Conservation (phyloP, 2,113 vertebrate genomes). For the Caranx ignobilis region DNA sequence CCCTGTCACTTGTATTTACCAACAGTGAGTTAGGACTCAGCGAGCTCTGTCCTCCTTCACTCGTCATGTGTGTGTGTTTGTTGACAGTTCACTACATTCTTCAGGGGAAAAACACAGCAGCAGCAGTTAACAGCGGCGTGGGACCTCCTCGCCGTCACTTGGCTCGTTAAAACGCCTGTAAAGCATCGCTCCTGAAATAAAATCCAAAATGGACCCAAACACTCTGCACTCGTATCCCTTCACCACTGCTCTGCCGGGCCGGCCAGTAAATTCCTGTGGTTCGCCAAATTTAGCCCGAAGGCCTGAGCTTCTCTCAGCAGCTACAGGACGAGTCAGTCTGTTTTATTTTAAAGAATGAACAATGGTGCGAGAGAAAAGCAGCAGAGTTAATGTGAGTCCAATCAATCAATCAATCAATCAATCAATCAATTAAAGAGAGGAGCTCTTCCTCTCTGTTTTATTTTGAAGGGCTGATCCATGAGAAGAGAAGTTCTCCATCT, state of each 20-base stretch:
- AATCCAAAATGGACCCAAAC: slow-evolving; percentile 42
- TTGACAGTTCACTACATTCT: slow-evolving; percentile 3
- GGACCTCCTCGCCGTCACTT: slow-evolving; percentile 6
- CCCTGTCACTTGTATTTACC: too few relatives aligned
- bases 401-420: too few relatives aligned
- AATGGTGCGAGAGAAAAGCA: not conserved
- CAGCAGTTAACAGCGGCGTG: not conserved
- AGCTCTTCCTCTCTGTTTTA: too few relatives aligned
- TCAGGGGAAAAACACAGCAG: slow-evolving; percentile 10
- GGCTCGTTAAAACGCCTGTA: slow-evolving; percentile 46
- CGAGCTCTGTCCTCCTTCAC: not conserved
- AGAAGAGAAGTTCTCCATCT: too few relatives aligned
- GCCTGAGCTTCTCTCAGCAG: slow-evolving; percentile 20
- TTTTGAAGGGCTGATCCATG: too few relatives aligned
- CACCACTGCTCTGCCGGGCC: slow-evolving; percentile 24
- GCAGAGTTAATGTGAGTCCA: not conserved
- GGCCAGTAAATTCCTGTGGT: slow-evolving; percentile 67
- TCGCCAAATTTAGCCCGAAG: slow-evolving; percentile 59
- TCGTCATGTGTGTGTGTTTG: not conserved
- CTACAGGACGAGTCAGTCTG: slow-evolving; percentile 15
- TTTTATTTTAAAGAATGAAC: slow-evolving; percentile 39
- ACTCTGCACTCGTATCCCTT: slow-evolving; percentile 32
- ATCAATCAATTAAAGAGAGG: not conserved
- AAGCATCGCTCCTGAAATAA: slow-evolving; percentile 47
- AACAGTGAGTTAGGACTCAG: not conserved